phyloP scores from a whole-genome alignment of 2,797 vertebrate genomes.

The Malacoraja senta region DNA sequence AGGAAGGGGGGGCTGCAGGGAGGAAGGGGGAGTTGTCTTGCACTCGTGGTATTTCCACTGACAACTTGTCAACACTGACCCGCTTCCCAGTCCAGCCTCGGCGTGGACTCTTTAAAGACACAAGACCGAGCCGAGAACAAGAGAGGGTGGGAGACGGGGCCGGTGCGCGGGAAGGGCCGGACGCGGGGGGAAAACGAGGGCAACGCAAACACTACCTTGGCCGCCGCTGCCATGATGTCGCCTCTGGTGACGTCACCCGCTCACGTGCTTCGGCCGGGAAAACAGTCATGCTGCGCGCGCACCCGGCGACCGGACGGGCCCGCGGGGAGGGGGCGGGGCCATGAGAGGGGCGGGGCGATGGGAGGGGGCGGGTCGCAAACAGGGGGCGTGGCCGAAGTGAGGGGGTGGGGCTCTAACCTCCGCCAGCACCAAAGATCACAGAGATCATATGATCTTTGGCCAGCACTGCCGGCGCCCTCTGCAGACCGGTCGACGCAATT shows the following conservation, averaged over 20 bases:
- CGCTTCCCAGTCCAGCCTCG: not conserved
- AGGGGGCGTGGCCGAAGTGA: not conserved
- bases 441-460: too few relatives aligned
- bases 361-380: too few relatives aligned
- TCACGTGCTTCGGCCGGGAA: slow-evolving; percentile 4
- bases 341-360: too few relatives aligned
- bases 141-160: too few relatives aligned
- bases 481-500: not conserved
- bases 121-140: too few relatives aligned
- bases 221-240: not conserved
- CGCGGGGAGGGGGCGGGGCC: too few relatives aligned
- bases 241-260: not conserved
- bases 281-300: slow-evolving; percentile 1
- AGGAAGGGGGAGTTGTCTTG: not conserved
- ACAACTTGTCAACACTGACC: slow-evolving; percentile 5
- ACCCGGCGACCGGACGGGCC: too few relatives aligned
- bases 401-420: too few relatives aligned
- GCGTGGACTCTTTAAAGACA: too few relatives aligned
- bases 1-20: not conserved
- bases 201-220: not conserved
- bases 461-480: not conserved
- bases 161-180: too few relatives aligned
- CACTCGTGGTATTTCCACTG: not conserved
- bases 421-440: too few relatives aligned
- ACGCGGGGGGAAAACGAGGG: not conserved